phyloP scores from a whole-genome alignment of 92 coral and sea anemone genomes.

The Blastomussa wellsi region DNA sequence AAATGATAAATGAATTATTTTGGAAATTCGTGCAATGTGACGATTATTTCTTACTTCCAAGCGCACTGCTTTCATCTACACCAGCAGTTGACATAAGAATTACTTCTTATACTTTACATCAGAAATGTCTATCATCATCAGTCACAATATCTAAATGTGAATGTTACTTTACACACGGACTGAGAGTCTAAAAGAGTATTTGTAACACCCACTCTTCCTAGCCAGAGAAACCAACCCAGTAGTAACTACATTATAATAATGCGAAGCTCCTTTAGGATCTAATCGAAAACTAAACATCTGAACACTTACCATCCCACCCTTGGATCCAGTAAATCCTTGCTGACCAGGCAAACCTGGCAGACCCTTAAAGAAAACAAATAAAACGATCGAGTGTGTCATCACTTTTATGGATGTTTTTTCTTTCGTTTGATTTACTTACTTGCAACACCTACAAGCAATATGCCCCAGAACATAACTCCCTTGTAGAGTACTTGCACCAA shows the following conservation, averaged over 20 bases:
- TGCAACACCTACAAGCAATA: not conserved
- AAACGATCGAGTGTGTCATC: not conserved
- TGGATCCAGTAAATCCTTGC: conserved; percentile 51
- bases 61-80: no score
- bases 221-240: no score
- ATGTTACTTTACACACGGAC: no score
- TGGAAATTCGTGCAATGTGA: no score
- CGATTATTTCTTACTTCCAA: no score
- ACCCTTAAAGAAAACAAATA: conserved; percentile 34
- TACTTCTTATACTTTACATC: no score
- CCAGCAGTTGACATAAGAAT: no score
- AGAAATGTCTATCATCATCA: no score
- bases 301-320: conserved; percentile 16
- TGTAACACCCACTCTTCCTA: no score
- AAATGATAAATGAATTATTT: no score
- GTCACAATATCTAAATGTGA: no score
- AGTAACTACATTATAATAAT: not conserved
- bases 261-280: not conserved
- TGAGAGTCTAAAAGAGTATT: no score
- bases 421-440: not conserved
- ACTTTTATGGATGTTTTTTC: not conserved
- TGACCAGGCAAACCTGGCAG: conserved; percentile 49
- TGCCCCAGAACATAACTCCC: not conserved
- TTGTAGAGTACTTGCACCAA: not conserved
- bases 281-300: not conserved